Evolutionary conservation across 1,140 invertebrate species (phyloP), one percentile per base, ranked within the genome.

Genomic region (Drosophila repletoides): DNA sequence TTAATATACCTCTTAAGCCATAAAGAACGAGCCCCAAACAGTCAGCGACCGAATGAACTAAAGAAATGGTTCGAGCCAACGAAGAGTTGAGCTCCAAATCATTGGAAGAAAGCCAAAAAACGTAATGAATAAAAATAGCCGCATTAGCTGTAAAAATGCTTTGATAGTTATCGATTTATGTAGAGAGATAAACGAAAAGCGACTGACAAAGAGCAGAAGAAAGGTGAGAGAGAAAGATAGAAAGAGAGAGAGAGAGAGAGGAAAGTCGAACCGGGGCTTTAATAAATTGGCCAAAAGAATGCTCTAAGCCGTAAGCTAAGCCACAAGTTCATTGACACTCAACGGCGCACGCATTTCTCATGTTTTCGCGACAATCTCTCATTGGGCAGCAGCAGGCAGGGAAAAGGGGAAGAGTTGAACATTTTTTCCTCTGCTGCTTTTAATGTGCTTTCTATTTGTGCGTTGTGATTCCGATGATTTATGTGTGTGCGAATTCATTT

Each of bases 41-140:
- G 24, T 38, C 24, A 26, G 10, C 21, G 19, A 14, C 2, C 22
- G 10, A 36, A 36, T 26, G 40, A 10, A 48, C 36, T 17, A 53
- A 40, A 33, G 38, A 52, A 59, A 52, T 60, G 24, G 17, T 1
- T 14, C 46, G 31, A 36, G 46, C 22, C 51, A 43, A 38, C 67
- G 46, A 71, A 29, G 5, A 5, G n/a, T n/a, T n/a, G n/a, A 15
- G 24, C 21, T 10, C 2, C 7, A 64, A 87, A 76, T 73, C 76
- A 59, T 69, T 81, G 43, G 41, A 72, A 87, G 76, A 86, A 86
- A 76, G 76, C 76, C 48, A 49, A 66, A 68, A 81, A 86, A 86
- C 80, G 75, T 87, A 87, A 86, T 86, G 80, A 86, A 87, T 86
- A 86, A 87, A 86, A 86, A 86, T 87, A 86, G 81, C 75, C 80